Evolutionary conservation across 2,888 invertebrate genomes (phyloP).

Genomic region (Uloborus plumipes): DNA sequence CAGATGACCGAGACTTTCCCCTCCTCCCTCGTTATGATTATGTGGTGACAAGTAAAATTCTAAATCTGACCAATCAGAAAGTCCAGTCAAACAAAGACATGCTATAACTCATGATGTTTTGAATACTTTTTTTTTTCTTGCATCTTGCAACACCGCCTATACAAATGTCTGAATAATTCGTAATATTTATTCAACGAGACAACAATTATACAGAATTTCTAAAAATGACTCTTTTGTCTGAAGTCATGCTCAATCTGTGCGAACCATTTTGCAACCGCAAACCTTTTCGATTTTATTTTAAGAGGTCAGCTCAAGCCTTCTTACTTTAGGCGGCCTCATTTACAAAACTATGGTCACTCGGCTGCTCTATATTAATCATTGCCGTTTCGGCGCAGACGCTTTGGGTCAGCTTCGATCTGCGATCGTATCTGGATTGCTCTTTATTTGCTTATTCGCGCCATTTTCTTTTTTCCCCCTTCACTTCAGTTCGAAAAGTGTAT

Average conservation of each 20-base stretch:
- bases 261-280: neutral
- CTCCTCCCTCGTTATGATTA: no score
- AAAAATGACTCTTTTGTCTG: no score
- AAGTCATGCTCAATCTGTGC: no score
- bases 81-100: no score
- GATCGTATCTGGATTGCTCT: slow-evolving; percentile 42
- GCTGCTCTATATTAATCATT: slow-evolving; percentile 56
- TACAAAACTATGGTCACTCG: slow-evolving; percentile 31
- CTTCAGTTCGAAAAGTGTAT: slow-evolving; percentile 12
- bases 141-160: no score
- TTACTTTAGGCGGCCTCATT: slow-evolving; percentile 41
- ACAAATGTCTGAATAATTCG: no score
- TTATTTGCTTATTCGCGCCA: slow-evolving; percentile 3
- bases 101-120: no score
- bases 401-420: slow-evolving; percentile 36
- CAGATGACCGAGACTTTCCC: no score
- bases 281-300: slow-evolving; percentile 19
- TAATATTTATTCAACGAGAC: neutral
- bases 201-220: neutral
- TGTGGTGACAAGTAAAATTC: no score
- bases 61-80: no score
- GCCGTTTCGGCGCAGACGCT: slow-evolving; percentile 26
- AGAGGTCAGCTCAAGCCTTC: slow-evolving; percentile 37
- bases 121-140: no score
- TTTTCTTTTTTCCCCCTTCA: slow-evolving; percentile 7